Evolutionary conservation across 2,797 vertebrate species (phyloP).

Genomic region (Molossus alvarezi): DNA sequence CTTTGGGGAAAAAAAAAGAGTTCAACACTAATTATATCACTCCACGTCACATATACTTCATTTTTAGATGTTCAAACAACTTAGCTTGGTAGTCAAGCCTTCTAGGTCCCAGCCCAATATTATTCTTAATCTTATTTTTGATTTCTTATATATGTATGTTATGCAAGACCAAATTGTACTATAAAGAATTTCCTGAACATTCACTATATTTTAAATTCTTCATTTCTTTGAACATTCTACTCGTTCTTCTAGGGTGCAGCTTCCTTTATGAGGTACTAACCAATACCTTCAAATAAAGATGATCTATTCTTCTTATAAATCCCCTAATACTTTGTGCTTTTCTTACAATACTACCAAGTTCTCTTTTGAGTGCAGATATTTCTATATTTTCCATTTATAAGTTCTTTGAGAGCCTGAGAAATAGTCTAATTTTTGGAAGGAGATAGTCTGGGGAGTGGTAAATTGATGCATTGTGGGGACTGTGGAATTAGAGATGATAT

Average conservation of each 20-base stretch:
- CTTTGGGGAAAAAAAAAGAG: background rate
- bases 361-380: background rate
- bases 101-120: background rate
- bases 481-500: background rate
- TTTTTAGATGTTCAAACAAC: background rate
- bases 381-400: background rate
- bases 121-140: background rate
- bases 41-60: background rate
- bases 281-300: background rate
- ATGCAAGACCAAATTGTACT: background rate
- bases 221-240: background rate
- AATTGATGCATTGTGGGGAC: background rate
- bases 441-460: background rate
- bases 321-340: background rate
- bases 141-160: background rate
- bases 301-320: background rate
- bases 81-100: background rate
- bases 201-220: background rate
- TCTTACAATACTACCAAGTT: background rate
- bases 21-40: background rate
- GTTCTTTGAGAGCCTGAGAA: background rate
- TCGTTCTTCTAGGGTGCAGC: background rate
- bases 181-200: background rate
- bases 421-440: background rate
- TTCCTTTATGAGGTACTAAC: background rate